These are phyloP conservation scores for Herminia tarsipennalis DNA, from an alignment of 2,888 invertebrate species.

Conservation along the genomic window DNA sequence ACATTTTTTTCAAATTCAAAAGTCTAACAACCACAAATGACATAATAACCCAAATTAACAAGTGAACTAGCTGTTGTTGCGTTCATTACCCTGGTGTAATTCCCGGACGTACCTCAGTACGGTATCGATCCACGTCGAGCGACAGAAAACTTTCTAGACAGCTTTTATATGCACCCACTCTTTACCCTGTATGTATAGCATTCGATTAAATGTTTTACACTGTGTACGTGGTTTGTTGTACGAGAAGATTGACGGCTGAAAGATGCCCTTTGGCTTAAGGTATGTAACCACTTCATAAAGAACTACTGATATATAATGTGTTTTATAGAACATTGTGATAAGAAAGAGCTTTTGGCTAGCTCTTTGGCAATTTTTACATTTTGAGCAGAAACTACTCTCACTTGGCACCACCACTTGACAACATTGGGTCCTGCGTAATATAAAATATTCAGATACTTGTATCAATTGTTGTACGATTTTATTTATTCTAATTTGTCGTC, in stretches of 20 bases:
- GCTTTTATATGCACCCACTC: slow-evolving; percentile 85
- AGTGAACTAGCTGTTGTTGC: slow-evolving; percentile 72
- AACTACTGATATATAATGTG: too few relatives aligned
- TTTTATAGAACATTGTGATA: too few relatives aligned
- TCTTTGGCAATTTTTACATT: too few relatives aligned
- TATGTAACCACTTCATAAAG: slow-evolving; percentile 1
- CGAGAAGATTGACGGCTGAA: slow-evolving; percentile 39
- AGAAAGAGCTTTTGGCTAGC: too few relatives aligned
- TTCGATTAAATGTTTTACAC: slow-evolving; percentile 58
- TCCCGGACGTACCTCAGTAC: slow-evolving; percentile 69
- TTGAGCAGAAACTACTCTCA: too few relatives aligned
- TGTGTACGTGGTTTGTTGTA: slow-evolving; percentile 38
- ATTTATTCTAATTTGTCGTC: too few relatives aligned
- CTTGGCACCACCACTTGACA: too few relatives aligned
- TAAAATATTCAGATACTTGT: too few relatives aligned
- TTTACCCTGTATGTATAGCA: slow-evolving; percentile 73
- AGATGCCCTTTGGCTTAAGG: slow-evolving; percentile 33
- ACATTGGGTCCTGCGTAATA: too few relatives aligned
- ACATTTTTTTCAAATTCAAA: slow-evolving; percentile 27
- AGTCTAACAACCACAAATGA: slow-evolving; percentile 59
- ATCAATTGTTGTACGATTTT: too few relatives aligned
- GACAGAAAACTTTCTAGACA: slow-evolving; percentile 86
- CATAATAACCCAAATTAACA: slow-evolving; percentile 82
- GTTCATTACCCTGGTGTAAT: slow-evolving; percentile 73
- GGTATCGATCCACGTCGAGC: slow-evolving; percentile 81